A percentile compares a stretch with the other conserved stretches of the same genome.
These are phyloP conservation scores for Drosophila emarginata DNA, from an alignment of 2,888 invertebrate genomes.

Conservation along the genomic window DNA sequence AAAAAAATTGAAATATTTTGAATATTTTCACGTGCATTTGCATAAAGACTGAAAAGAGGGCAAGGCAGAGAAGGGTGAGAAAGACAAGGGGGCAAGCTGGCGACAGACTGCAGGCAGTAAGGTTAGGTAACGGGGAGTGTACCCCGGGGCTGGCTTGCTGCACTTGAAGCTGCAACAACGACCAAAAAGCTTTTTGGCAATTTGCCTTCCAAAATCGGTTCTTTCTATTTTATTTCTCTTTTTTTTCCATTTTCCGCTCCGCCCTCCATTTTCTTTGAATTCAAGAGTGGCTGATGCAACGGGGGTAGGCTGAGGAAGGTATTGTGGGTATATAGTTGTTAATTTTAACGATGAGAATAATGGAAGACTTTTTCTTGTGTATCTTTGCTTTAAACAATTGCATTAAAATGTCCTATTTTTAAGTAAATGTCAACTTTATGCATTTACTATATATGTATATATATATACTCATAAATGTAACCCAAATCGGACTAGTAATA, in stretches of 20 bases:
- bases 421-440: too few relatives aligned
- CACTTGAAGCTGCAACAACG: conserved; percentile 58
- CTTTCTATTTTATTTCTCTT: neutral
- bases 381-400: too few relatives aligned
- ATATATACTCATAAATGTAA: too few relatives aligned
- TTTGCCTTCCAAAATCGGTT: conserved; percentile 62
- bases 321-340: neutral
- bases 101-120: neutral
- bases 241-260: conserved; percentile 6
- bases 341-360: neutral
- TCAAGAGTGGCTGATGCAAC: neutral
- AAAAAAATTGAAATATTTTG: conserved; percentile 65
- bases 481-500: neutral
- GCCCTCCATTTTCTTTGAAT: neutral
- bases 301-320: neutral
- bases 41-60: conserved; percentile 46
- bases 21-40: conserved; percentile 76
- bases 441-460: too few relatives aligned
- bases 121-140: conserved; percentile 46
- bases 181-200: conserved; percentile 74
- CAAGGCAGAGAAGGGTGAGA: neutral
- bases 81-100: neutral
- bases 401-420: too few relatives aligned
- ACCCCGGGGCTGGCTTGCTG: conserved; percentile 26
- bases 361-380: too few relatives aligned